Percentiles rank a stretch among this genome's conserved stretches.
phyloP scores from a whole-genome alignment of 2,113 vertebrate genomes.

The Acanthisitta chloris region DNA sequence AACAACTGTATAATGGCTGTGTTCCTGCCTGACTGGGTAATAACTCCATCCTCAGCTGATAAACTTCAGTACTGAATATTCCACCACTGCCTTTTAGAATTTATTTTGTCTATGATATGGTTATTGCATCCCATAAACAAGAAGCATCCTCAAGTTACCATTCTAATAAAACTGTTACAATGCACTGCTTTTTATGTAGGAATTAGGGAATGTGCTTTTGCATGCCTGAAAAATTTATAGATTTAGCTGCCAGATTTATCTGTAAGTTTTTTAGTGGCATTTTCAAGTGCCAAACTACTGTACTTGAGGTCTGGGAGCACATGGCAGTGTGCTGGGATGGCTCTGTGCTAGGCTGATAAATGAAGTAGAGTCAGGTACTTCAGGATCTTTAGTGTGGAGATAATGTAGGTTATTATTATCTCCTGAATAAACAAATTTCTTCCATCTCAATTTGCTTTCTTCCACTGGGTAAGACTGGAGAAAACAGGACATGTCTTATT shows the following conservation, averaged over 20 bases:
- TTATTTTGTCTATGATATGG: conserved; percentile 48
- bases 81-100: background rate
- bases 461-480: background rate
- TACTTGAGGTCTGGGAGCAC: accelerated
- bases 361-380: background rate
- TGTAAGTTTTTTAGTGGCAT: background rate
- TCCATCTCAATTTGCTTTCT: background rate
- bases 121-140: conserved; percentile 70
- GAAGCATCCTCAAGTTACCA: conserved; percentile 63
- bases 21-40: background rate
- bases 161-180: conserved; percentile 65
- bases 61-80: background rate
- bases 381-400: background rate
- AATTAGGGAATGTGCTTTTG: conserved; percentile 32
- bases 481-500: background rate
- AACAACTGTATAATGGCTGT: background rate
- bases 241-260: background rate
- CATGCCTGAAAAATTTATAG: background rate
- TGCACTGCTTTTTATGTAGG: conserved; percentile 30
- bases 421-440: background rate
- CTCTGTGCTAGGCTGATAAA: background rate
- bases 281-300: background rate
- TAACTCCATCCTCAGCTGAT: conserved; percentile 38
- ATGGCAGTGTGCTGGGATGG: accelerated
- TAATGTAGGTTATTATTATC: background rate